Percentiles rank a stretch among this genome's conserved stretches.
phyloP scores from a whole-genome alignment of 2,888 invertebrate species.

The Lasioglossum figueresi region DNA sequence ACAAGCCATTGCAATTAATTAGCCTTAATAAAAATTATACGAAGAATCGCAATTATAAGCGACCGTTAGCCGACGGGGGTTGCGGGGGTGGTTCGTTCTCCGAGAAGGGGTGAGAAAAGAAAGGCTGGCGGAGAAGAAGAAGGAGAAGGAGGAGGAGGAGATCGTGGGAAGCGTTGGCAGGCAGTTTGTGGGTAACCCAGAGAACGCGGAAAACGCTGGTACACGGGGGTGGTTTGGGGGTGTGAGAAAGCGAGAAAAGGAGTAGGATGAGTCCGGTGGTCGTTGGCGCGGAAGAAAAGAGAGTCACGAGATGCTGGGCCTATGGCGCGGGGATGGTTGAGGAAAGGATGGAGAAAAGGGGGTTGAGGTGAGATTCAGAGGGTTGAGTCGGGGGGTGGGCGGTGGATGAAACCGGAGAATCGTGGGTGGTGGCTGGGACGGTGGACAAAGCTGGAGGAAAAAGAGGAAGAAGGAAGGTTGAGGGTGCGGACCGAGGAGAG shows the following conservation, averaged over 20 bases:
- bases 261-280: slow-evolving; percentile 69
- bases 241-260: slow-evolving; percentile 37
- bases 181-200: slow-evolving; percentile 66
- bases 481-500: slow-evolving; percentile 34
- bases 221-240: neutral
- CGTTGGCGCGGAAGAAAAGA: slow-evolving; percentile 79
- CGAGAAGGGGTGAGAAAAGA: slow-evolving; percentile 18
- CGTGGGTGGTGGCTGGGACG: slow-evolving; percentile 58
- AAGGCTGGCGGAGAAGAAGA: slow-evolving; percentile 19
- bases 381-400: neutral
- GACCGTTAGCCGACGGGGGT: slow-evolving; percentile 47
- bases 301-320: slow-evolving; percentile 76
- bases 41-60: slow-evolving; percentile 81
- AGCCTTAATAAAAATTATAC: slow-evolving; percentile 83
- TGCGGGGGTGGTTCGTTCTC: neutral
- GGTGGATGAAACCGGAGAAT: neutral
- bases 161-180: slow-evolving; percentile 62
- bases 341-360: neutral
- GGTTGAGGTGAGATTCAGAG: neutral
- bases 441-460: slow-evolving; percentile 62
- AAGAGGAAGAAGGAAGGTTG: slow-evolving; percentile 24
- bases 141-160: slow-evolving; percentile 40
- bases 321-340: slow-evolving; percentile 18
- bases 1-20: slow-evolving; percentile 82
- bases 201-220: slow-evolving; percentile 42